These are phyloP conservation scores for Albula glossodonta DNA, from an alignment of 2,113 vertebrate genomes.

Conservation along the genomic window DNA sequence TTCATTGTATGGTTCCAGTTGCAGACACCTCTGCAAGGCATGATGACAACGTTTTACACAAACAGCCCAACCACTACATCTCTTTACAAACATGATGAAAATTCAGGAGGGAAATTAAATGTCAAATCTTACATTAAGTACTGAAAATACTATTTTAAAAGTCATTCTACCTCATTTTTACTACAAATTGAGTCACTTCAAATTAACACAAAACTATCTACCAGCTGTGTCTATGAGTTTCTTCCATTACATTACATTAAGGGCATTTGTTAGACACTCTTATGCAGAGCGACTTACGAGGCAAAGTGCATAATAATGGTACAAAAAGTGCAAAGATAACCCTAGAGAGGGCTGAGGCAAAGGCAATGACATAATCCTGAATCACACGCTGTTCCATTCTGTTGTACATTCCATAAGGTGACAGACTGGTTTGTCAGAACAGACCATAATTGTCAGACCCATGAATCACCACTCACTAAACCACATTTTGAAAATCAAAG, in stretches of 20 bases:
- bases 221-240: no score
- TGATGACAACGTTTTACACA: neutral
- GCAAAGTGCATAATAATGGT: no score
- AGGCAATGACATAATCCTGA: neutral
- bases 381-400: neutral
- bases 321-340: no score
- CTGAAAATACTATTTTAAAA: no score
- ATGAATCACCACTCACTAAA: neutral
- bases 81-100: neutral
- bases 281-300: no score
- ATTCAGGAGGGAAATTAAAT: no score
- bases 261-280: no score
- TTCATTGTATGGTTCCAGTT: conserved; percentile 93
- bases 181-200: neutral
- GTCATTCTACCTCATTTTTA: no score
- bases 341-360: neutral
- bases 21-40: conserved; percentile 82
- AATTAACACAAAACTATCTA: neutral
- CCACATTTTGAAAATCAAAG: neutral
- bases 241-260: no score
- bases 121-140: no score
- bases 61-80: neutral
- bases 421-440: neutral
- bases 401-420: neutral
- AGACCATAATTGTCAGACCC: neutral